These are phyloP conservation scores for Agapostemon virescens DNA, from an alignment of 2,888 invertebrate genomes.

Conservation along the genomic window DNA sequence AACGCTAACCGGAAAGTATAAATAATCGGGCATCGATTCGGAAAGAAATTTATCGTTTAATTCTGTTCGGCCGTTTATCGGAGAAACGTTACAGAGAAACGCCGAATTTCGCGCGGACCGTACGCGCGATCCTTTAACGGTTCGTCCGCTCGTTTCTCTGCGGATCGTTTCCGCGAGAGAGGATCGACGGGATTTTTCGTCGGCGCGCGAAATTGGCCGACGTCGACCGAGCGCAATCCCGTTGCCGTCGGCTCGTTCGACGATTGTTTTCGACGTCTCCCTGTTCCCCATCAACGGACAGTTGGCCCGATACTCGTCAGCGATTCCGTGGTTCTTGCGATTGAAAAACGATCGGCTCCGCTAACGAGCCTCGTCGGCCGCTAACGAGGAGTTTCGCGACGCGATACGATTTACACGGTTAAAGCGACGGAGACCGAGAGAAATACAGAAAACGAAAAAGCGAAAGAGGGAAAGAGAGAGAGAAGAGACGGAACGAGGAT, in stretches of 20 bases:
- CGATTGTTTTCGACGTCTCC: conserved; percentile 14
- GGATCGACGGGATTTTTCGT: neutral
- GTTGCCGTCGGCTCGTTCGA: neutral
- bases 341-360: conserved; percentile 28
- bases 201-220: neutral
- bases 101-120: neutral
- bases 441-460: too few species aligned
- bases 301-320: conserved; percentile 16
- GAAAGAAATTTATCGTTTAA: too few species aligned
- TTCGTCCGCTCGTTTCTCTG: neutral
- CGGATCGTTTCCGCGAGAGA: neutral
- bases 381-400: conserved; percentile 30
- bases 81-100: too few species aligned
- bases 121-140: neutral
- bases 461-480: neutral
- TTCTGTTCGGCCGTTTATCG: too few species aligned
- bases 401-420: neutral
- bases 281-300: neutral
- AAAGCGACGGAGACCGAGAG: too few species aligned
- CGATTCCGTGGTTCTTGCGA: conserved; percentile 19
- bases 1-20: too few species aligned
- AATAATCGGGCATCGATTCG: too few species aligned
- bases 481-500: neutral
- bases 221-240: neutral
- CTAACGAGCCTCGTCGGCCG: conserved; percentile 39